phyloP scores from a whole-genome alignment of 2,113 vertebrate genomes.

The Dinomys branickii region DNA sequence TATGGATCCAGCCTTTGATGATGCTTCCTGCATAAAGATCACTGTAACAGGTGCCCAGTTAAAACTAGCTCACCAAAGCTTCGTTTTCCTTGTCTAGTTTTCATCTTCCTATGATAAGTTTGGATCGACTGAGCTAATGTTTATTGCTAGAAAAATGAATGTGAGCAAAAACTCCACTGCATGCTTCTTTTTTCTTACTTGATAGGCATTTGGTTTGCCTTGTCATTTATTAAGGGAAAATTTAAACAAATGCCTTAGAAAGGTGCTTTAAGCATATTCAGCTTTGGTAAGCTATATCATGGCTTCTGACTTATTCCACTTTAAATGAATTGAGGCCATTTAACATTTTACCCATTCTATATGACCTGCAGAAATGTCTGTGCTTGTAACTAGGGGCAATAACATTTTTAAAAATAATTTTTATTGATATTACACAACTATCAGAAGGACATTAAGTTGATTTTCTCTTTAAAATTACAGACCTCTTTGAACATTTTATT shows the following conservation, averaged over 20 bases:
- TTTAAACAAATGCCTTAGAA: neutral
- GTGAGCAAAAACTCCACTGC: neutral
- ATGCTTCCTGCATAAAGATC: too few species aligned
- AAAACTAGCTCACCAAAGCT: neutral
- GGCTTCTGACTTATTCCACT: neutral
- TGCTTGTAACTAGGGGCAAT: neutral
- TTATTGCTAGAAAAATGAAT: neutral
- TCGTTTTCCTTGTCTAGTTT: neutral
- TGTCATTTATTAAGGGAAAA: slow-evolving; percentile 6
- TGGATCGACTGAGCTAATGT: neutral
- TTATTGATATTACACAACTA: neutral
- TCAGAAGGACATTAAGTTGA: neutral
- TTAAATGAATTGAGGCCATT: neutral
- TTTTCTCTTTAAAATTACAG: neutral
- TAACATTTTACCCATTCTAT: neutral
- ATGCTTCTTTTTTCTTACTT: slow-evolving; percentile 6
- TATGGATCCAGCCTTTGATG: rapidly evolving
- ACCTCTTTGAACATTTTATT: neutral
- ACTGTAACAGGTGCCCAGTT: rapidly evolving
- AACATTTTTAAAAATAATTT: neutral
- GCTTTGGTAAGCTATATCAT: neutral
- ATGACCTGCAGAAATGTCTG: neutral
- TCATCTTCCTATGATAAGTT: neutral
- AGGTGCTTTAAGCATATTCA: neutral
- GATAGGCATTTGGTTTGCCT: neutral